Percentiles rank a stretch among this genome's conserved stretches.
phyloP scores from a whole-genome alignment of 2,797 vertebrate genomes.

The Hozukius guyotensis region DNA sequence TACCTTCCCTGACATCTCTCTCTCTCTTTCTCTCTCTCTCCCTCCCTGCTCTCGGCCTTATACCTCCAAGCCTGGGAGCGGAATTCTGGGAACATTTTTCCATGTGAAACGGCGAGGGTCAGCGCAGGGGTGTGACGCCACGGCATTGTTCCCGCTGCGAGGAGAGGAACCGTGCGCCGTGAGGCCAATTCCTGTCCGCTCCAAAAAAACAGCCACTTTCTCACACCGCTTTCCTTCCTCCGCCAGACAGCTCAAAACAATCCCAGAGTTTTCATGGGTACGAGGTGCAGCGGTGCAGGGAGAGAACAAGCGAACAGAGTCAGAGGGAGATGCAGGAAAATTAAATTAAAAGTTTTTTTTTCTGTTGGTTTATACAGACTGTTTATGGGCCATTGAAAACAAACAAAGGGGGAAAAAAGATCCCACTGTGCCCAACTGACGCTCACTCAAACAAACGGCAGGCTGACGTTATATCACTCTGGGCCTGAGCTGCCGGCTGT shows the following conservation, averaged over 20 bases:
- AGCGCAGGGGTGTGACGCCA: slow-evolving; percentile 86
- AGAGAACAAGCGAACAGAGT: slow-evolving; percentile 34
- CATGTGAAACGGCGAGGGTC: slow-evolving; percentile 86
- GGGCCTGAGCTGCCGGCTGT: slow-evolving; percentile 43
- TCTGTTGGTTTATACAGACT: slow-evolving; percentile 67
- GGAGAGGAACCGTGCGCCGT: slow-evolving; percentile 86
- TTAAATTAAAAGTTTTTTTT: slow-evolving; percentile 56
- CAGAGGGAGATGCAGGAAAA: slow-evolving; percentile 63
- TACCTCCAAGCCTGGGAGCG: slow-evolving; percentile 85
- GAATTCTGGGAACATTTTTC: slow-evolving; percentile 87
- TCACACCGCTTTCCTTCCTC: slow-evolving; percentile 89
- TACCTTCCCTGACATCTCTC: slow-evolving; percentile 53
- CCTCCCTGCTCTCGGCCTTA: slow-evolving; percentile 61
- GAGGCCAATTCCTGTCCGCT: slow-evolving; percentile 88
- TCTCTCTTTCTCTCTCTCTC: slow-evolving; percentile 38
- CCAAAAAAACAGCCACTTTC: slow-evolving; percentile 89
- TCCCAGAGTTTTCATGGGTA: slow-evolving; percentile 81
- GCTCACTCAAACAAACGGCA: slow-evolving; percentile 53
- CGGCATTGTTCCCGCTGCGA: slow-evolving; percentile 86
- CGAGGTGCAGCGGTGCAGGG: slow-evolving; percentile 49
- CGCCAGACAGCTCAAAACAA: slow-evolving; percentile 86
- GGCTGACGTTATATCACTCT: slow-evolving; percentile 61
- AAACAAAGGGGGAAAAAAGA: slow-evolving; percentile 66
- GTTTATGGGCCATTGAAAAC: slow-evolving; percentile 78
- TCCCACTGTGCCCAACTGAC: slow-evolving; percentile 65